Evolutionary conservation across 2,797 vertebrate genomes (phyloP), one percentile per base, ranked within the genome.

Genomic region (Danio kyathit): DNA sequence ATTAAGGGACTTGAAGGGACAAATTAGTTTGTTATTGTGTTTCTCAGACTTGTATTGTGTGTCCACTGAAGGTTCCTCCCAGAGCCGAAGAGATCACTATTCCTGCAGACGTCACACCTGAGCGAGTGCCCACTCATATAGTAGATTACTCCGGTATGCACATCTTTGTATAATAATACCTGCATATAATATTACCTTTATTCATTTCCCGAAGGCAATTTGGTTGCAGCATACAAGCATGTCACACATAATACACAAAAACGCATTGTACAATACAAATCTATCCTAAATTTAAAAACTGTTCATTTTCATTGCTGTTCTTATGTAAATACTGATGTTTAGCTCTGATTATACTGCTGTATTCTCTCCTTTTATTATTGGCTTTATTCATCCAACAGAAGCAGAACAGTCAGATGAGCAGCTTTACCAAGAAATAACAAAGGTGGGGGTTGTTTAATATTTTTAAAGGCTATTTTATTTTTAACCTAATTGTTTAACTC

Each of bases 11-110:
- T 14, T 6, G 8, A 29, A 66, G 17, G 10, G 44, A 12, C 3
- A 5, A 44, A 17, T 9, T 8, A 29, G 1, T 16, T 29, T 44
- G 7, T 16, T 29, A 10, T 41, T 74, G 57, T n/a, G 38, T 64
- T 71, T 49, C 57, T 71, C 6, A 52, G 38, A 29, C 17, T 56
- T 80, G 13, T 10, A 38, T 17, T 61, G 16, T 78, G 10, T 38
- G n/a, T 7, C 79, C 70, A n/a, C 48, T 82, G 1, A 80, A 99
- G 97, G 97, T 99, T 92, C 97, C 97, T 46, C 94, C 95, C 0
- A 95, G 98, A 66, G 98, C 98, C 59, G 98, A 99, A 87, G 98
- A 99, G 90, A 99, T 99, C 90, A 99, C 97, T 74, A 99, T 99
- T 89, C 98, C 98, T 57, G 98, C 97, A 0, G 98, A 99, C 76